These are phyloP conservation scores for Aptenodytes patagonicus DNA, from an alignment of 2,113 vertebrate genomes.

Conservation along the genomic window DNA sequence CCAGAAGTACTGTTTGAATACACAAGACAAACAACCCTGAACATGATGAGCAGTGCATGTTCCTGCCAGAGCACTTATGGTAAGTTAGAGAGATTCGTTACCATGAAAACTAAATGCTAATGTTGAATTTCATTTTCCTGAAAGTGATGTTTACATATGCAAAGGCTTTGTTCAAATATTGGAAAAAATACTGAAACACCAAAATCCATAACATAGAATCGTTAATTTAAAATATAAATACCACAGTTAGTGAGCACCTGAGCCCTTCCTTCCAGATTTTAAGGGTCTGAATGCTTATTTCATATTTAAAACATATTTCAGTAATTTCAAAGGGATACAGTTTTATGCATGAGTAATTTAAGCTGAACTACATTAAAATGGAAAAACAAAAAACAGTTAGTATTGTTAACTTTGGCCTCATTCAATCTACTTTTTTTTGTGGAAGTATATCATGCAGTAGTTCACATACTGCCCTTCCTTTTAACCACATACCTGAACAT, in stretches of 20 bases:
- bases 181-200: background rate
- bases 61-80: background rate
- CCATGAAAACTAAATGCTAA: slow-evolving; percentile 49
- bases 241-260: background rate
- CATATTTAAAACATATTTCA: slow-evolving; percentile 6
- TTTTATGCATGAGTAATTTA: background rate
- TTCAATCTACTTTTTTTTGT: background rate
- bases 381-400: slow-evolving; percentile 18
- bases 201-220: slow-evolving; percentile 20
- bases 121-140: slow-evolving; percentile 35
- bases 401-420: background rate
- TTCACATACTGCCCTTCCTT: background rate
- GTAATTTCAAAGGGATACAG: background rate
- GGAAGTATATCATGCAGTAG: background rate
- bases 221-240: slow-evolving; percentile 43
- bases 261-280: background rate
- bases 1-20: slow-evolving; percentile 31
- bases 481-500: background rate
- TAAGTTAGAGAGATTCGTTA: background rate
- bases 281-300: background rate
- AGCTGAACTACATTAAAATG: background rate
- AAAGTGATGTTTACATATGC: slow-evolving; percentile 50
- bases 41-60: background rate
- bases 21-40: slow-evolving; percentile 21
- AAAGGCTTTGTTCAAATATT: slow-evolving; percentile 61